phyloP scores from a whole-genome alignment of 2,888 invertebrate genomes.

The Drosophila histrio region DNA sequence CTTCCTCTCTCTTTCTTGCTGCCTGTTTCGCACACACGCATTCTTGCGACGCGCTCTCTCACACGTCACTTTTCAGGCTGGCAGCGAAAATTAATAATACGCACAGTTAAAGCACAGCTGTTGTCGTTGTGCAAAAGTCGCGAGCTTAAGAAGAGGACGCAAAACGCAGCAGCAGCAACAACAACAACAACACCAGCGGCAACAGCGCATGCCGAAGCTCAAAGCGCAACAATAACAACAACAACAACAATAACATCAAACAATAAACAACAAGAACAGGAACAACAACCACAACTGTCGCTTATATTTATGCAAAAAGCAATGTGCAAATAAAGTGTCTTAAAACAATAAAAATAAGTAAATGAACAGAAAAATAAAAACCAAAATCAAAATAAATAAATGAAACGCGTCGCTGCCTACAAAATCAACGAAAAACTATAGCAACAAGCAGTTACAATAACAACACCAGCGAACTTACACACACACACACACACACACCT shows the following conservation, averaged over 20 bases:
- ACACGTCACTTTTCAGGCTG: constrained; percentile 25
- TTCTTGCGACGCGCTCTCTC: constrained; percentile 4
- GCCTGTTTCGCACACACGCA: not conserved
- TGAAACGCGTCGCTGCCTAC: constrained; percentile 15
- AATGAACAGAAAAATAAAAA: not conserved
- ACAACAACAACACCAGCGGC: constrained; percentile 1
- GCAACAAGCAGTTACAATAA: constrained; percentile 4
- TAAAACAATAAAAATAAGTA: constrained; percentile 20
- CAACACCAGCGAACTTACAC: constrained; percentile 1
- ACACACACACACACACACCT: constrained; percentile 22
- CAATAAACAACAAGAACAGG: constrained; percentile 7
- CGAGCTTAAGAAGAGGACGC: constrained; percentile 24
- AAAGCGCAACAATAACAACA: constrained; percentile 14
- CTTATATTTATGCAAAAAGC: constrained; percentile 18
- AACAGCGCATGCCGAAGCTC: constrained; percentile 19
- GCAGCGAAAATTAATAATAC: constrained; percentile 28
- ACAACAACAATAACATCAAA: constrained; percentile 16
- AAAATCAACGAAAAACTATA: constrained; percentile 29
- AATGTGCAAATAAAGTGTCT: constrained; percentile 26
- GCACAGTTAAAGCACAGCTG: constrained; percentile 71
- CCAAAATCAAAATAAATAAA: constrained; percentile 12
- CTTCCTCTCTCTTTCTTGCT: constrained; percentile 3
- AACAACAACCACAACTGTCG: constrained; percentile 12
- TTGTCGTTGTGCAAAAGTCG: constrained; percentile 39
- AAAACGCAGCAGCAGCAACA: constrained; percentile 4